These are phyloP conservation scores for Propithecus coquereli DNA, from an alignment of 2,113 vertebrate genomes.

Conservation along the genomic window DNA sequence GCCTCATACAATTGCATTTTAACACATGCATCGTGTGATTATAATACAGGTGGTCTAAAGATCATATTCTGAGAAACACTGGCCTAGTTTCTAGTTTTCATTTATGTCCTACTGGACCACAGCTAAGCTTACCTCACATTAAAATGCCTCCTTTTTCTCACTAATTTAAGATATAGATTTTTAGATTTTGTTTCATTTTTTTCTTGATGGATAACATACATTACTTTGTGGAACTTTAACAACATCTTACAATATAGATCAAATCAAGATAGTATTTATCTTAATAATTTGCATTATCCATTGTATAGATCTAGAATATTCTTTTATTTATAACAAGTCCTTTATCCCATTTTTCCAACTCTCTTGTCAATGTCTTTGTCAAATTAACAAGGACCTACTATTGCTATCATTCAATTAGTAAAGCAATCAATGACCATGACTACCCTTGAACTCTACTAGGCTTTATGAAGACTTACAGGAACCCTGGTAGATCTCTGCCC, in stretches of 20 bases:
- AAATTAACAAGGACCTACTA: not conserved
- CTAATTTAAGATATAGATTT: not conserved
- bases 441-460: not conserved
- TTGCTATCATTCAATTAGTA: not conserved
- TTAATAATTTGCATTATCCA: not conserved
- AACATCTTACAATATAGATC: not conserved
- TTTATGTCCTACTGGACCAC: not conserved
- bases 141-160: not conserved
- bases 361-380: not conserved
- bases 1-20: not conserved
- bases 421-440: not conserved
- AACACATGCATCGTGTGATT: not conserved
- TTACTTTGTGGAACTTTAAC: not conserved
- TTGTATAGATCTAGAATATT: not conserved
- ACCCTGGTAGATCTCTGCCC: not conserved
- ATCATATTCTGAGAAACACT: not conserved
- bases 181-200: not conserved
- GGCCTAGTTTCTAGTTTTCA: not conserved
- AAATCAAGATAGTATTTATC: not conserved
- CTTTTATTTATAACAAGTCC: not conserved
- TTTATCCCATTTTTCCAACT: not conserved
- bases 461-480: not conserved
- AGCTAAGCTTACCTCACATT: not conserved
- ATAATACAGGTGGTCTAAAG: not conserved
- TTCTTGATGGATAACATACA: not conserved